These are phyloP conservation scores for Drosophila guanche DNA, from an alignment of 1,140 invertebrate species.

Conservation along the genomic window DNA sequence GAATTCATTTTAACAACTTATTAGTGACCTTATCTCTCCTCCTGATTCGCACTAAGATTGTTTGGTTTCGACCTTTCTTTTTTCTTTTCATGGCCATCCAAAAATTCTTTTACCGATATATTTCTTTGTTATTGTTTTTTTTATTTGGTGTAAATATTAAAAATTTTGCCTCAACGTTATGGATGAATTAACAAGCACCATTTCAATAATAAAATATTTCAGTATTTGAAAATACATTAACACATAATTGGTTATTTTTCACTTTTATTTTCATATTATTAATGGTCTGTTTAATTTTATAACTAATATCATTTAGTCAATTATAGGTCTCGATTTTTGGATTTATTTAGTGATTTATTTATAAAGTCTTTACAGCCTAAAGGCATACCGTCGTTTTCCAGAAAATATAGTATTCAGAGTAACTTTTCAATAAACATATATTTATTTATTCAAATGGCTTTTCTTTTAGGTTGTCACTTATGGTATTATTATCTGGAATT, in stretches of 20 bases:
- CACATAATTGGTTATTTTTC: too few species aligned
- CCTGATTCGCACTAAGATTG: slow-evolving; percentile 26
- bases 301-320: too few species aligned
- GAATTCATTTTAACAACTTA: slow-evolving; percentile 19
- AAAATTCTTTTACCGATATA: slow-evolving; percentile 29
- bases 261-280: too few species aligned
- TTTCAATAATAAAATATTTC: background rate
- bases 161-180: slow-evolving; percentile 24
- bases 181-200: slow-evolving; percentile 34
- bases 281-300: too few species aligned
- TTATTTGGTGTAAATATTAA: slow-evolving; percentile 35
- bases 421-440: background rate
- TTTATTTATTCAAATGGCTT: background rate
- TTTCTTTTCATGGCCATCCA: slow-evolving; percentile 15
- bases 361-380: too few species aligned
- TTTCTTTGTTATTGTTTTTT: background rate
- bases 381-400: too few species aligned
- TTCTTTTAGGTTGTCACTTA: background rate
- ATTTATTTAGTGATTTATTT: too few species aligned
- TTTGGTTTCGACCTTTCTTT: slow-evolving; percentile 43
- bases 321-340: too few species aligned
- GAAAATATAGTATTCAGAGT: background rate
- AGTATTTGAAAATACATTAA: too few species aligned
- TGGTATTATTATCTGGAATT: slow-evolving; percentile 1
- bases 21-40: slow-evolving; percentile 16